Conservation (phyloP, 1,140 invertebrate genomes). For the Probaryconus sp. region DNA sequence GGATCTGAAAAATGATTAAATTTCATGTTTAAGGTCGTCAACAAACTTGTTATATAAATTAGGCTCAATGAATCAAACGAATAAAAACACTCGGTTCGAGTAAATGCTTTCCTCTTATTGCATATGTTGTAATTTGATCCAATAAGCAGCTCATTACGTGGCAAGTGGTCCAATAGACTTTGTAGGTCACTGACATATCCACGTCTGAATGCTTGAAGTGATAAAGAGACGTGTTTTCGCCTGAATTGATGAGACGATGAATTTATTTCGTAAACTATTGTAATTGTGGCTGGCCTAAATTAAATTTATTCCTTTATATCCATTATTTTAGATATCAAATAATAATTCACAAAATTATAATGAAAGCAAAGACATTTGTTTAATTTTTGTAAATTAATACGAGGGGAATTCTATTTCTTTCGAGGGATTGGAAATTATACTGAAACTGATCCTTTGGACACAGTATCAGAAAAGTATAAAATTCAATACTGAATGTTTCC, state of each 20-base stretch:
- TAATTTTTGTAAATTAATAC: no score
- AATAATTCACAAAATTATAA: no score
- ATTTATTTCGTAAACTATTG: constrained; percentile 22
- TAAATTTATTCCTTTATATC: no score
- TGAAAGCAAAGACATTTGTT: no score
- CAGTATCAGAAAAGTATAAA: no score
- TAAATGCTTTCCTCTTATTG: constrained; percentile 32
- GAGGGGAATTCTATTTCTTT: no score
- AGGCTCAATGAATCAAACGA: constrained; percentile 2
- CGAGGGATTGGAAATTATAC: no score
- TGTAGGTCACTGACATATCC: constrained; percentile 49
- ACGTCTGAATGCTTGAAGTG: constrained; percentile 19
- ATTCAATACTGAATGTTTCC: no score
- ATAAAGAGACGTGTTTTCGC: constrained; percentile 33
- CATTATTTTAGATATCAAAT: no score
- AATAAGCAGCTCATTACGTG: constrained; percentile 49
- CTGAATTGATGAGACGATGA: constrained; percentile 29
- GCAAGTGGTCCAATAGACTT: constrained; percentile 49
- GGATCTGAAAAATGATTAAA: neutral
- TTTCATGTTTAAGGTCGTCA: no score
- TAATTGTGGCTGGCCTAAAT: neutral
- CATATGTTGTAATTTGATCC: constrained; percentile 34
- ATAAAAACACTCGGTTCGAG: constrained; percentile 8
- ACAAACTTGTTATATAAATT: neutral
- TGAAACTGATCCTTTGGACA: no score